These are phyloP conservation scores for Psittacula derbiana DNA, from an alignment of 2,797 vertebrate genomes.

Conservation along the genomic window DNA sequence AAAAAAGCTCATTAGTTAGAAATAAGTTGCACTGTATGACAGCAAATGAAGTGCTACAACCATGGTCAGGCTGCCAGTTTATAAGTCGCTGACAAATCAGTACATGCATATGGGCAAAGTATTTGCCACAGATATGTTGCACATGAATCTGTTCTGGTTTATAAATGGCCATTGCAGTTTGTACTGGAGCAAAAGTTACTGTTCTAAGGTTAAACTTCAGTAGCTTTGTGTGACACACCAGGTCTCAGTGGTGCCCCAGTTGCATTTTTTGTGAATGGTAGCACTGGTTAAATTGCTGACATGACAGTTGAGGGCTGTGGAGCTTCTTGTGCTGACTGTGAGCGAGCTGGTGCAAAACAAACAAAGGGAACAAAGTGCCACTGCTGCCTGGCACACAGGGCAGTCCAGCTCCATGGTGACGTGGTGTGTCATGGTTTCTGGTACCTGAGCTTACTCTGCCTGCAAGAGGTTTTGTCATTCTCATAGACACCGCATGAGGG, in stretches of 20 bases:
- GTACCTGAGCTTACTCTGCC: neutral
- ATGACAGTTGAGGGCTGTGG: neutral
- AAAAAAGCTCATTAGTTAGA: neutral
- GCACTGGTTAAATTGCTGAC: rapidly evolving
- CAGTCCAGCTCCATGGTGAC: neutral
- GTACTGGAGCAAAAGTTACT: neutral
- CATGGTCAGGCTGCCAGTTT: neutral
- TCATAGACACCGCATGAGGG: neutral
- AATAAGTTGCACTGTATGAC: neutral
- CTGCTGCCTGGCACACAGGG: neutral
- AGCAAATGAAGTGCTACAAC: neutral
- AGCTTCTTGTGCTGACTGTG: neutral
- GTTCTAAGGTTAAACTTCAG: neutral
- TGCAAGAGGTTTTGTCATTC: neutral
- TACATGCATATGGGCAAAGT: neutral
- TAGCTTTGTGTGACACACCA: neutral
- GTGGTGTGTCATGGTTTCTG: neutral
- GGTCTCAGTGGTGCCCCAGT: neutral
- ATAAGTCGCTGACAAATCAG: neutral
- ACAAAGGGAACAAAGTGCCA: neutral
- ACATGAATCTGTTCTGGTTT: neutral
- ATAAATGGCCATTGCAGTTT: neutral
- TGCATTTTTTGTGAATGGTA: neutral
- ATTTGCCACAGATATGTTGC: neutral
- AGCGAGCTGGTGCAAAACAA: neutral